A percentile compares a stretch with the other conserved stretches of the same genome.
phyloP scores from a whole-genome alignment of 2,888 invertebrate genomes.

The Nowickia ferox region DNA sequence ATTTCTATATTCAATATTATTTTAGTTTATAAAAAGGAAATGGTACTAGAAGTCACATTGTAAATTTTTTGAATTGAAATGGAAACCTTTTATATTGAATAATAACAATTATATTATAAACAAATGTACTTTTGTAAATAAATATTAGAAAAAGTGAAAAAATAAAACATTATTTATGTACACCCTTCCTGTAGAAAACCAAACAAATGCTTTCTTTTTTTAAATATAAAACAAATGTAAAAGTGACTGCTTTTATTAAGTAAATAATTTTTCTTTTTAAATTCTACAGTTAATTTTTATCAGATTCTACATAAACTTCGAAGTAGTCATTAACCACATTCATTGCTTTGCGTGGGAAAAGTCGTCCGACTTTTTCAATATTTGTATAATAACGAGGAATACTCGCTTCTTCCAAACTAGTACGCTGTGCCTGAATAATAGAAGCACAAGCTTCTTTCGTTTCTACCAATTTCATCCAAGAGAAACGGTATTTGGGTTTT shows the following conservation, averaged over 20 bases:
- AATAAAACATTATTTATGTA: conserved; percentile 70
- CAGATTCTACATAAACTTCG: conserved; percentile 87
- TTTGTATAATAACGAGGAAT: conserved; percentile 86
- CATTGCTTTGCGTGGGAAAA: conserved; percentile 85
- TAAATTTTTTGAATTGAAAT: conserved; percentile 42
- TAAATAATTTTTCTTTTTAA: conserved; percentile 19
- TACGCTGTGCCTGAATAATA: conserved; percentile 88
- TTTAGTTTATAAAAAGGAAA: conserved; percentile 12
- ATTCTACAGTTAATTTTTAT: conserved; percentile 76
- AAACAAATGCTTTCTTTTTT: conserved; percentile 28
- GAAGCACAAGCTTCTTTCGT: conserved; percentile 86
- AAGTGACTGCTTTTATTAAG: conserved; percentile 40
- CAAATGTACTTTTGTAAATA: conserved; percentile 59
- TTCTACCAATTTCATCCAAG: conserved; percentile 86
- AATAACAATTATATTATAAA: conserved; percentile 24
- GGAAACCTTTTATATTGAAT: conserved; percentile 42
- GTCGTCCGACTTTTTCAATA: conserved; percentile 82
- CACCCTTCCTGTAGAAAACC: conserved; percentile 65
- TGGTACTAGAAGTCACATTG: conserved; percentile 46
- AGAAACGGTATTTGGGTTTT: conserved; percentile 89
- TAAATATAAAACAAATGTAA: conserved; percentile 31
- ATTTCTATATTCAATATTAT: conserved; percentile 27
- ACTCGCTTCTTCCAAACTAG: conserved; percentile 86
- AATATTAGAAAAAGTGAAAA: conserved; percentile 33
- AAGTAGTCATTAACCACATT: conserved; percentile 86